Evolutionary conservation across 1,140 invertebrate species (phyloP).

Genomic region (Saccostrea glomerata): DNA sequence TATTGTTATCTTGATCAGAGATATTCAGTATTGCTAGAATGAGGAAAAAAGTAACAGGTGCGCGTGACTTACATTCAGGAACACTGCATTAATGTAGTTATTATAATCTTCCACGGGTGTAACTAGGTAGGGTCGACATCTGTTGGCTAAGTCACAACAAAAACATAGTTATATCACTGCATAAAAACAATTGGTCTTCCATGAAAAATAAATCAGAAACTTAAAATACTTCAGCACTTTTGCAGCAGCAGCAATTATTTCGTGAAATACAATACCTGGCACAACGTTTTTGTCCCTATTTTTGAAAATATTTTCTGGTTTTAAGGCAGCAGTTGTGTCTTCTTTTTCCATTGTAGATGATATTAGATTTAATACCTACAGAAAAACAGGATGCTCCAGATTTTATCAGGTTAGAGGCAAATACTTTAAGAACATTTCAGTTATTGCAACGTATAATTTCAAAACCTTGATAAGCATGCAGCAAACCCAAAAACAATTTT

Average conservation of each 20-base stretch:
- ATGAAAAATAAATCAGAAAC: constrained; percentile 6
- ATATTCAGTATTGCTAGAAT: neutral
- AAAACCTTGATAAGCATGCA: neutral
- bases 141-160: constrained; percentile 69
- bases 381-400: neutral
- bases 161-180: constrained; percentile 40
- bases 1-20: too few relatives aligned
- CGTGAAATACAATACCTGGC: constrained; percentile 63
- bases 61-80: constrained; percentile 73
- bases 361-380: constrained; percentile 67
- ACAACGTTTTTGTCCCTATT: constrained; percentile 74
- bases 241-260: neutral
- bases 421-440: neutral
- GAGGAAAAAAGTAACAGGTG: neutral
- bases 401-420: neutral
- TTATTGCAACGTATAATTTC: neutral
- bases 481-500: neutral
- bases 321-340: constrained; percentile 61
- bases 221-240: neutral
- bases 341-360: constrained; percentile 54
- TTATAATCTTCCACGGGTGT: constrained; percentile 64
- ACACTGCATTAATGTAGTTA: constrained; percentile 79
- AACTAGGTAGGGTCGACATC: constrained; percentile 59
- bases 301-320: constrained; percentile 75
- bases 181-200: neutral